Evolutionary conservation across 2,797 vertebrate genomes (phyloP), one percentile per base, ranked within the genome.

Genomic region (Cercopithecus neglectus): DNA sequence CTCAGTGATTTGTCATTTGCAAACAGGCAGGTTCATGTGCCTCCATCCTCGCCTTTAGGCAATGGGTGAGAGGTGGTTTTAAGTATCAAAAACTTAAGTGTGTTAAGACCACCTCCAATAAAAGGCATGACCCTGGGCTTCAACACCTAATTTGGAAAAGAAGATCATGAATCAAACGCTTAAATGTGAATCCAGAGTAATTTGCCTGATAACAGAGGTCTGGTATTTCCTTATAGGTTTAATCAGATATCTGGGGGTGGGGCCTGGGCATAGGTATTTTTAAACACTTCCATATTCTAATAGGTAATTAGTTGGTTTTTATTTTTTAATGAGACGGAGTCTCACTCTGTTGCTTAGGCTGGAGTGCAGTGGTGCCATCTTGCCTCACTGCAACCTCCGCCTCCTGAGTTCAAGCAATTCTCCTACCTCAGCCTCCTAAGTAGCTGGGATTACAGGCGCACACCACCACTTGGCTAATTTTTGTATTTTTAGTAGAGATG

Each of bases 141-240:
- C 14, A 91, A 90, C 61, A 74, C 50, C n/a, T 91, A 82, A 94
- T 74, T 95, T 93, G 48, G 70, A 96, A 92, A 94, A 93, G 26
- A 94, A 84, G 67, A 72, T 87, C 9, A 21, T 95, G 33, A 96
- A 80, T 80, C 57, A 97, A 12, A 79, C 64, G 17, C 48, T 50
- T 39, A 80, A 12, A 10, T 92, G 8, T 96, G 41, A 93, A 88
- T 93, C 41, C 88, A 93, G 61, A 95, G 44, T 72, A 94, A 22
- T 95, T 86, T 94, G 10, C 26, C 87, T 94, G 22, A 36, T 94
- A 55, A 28, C 50, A 95, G 76, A 95, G 74, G 72, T 39, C 84
- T 89, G 44, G 12, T 89, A 88, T 85, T 96, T 55, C 30, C 76
- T 89, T 92, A 53, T 2, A 83, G 36, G 33, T 67, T 89, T 94